Percentiles rank a stretch among this genome's conserved stretches.
Evolutionary conservation across 2,888 invertebrate genomes (phyloP).

Genomic region (Caprella mutica): DNA sequence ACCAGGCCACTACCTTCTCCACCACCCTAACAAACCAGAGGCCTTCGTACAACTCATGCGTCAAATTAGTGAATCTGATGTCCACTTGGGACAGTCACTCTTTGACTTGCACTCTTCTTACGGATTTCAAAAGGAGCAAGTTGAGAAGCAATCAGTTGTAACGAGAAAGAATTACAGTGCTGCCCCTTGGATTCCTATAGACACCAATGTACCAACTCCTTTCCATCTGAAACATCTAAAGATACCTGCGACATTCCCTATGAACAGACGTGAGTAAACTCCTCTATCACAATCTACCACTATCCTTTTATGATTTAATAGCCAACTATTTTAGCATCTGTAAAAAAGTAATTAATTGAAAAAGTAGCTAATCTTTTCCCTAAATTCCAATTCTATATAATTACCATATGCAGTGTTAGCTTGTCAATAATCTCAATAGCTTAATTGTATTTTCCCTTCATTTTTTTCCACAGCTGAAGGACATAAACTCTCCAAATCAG

Average conservation of each 20-base stretch:
- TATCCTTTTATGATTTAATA: no score
- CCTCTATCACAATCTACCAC: no score
- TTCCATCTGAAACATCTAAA: conserved; percentile 26
- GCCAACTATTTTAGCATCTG: no score
- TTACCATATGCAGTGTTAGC: no score
- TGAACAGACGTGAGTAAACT: conserved; percentile 29
- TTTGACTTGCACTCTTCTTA: conserved; percentile 6
- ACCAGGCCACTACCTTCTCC: conserved; percentile 27
- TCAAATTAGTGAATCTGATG: background rate
- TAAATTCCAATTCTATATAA: no score
- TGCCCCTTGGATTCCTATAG: conserved; percentile 25
- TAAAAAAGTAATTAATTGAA: no score
- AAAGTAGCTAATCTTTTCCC: no score
- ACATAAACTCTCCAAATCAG: no score
- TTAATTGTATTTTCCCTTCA: no score
- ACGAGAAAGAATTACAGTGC: conserved; percentile 2
- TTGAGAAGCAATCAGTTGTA: background rate
- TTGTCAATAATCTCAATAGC: no score
- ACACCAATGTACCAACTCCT: conserved; percentile 23
- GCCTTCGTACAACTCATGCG: conserved; percentile 28
- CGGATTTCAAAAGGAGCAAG: background rate
- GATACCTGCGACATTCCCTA: conserved; percentile 31
- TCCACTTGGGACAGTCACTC: background rate
- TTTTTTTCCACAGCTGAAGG: no score
- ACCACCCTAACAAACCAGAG: conserved; percentile 23